phyloP scores from a whole-genome alignment of 92 coral and sea anemone species.

The Actinostola sp. region DNA sequence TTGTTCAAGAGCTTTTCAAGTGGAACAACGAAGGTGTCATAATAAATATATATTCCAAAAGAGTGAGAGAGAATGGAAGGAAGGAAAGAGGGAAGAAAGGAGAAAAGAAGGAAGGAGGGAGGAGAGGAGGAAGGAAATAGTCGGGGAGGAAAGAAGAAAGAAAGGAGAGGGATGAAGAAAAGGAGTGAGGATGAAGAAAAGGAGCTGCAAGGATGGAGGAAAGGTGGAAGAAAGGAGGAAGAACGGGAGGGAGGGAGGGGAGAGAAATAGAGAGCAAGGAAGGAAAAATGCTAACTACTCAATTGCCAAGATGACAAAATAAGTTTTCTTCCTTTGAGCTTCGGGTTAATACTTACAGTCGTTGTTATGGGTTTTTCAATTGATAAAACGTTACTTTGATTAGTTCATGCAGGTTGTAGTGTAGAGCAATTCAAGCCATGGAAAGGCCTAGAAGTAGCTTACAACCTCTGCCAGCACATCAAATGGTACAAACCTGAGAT shows the following conservation, averaged over 20 bases:
- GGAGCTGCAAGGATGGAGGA: no score
- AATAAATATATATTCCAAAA: neutral
- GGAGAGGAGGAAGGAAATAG: no score
- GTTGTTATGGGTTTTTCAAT: neutral
- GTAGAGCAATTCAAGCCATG: conserved; percentile 3
- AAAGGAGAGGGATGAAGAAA: no score
- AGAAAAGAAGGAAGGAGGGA: no score
- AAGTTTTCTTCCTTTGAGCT: neutral
- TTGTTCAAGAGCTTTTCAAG: conserved; percentile 52
- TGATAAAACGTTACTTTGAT: neutral
- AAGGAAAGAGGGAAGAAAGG: no score
- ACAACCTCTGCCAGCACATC: conserved; percentile 14
- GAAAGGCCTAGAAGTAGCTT: conserved; percentile 43
- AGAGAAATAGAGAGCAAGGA: no score
- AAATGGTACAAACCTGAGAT: conserved; percentile 16
- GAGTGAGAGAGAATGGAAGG: neutral
- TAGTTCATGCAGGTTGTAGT: conserved; percentile 6
- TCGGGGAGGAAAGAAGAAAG: no score
- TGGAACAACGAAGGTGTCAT: conserved; percentile 53
- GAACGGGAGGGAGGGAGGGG: no score
- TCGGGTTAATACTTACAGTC: neutral
- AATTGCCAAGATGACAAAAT: no score
- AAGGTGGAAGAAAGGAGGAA: no score
- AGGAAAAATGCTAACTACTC: no score
- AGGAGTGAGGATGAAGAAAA: no score